Percentiles rank a stretch among this genome's conserved stretches.
These are phyloP conservation scores for Linepithema humile DNA, from an alignment of 1,140 invertebrate genomes.

Conservation along the genomic window DNA sequence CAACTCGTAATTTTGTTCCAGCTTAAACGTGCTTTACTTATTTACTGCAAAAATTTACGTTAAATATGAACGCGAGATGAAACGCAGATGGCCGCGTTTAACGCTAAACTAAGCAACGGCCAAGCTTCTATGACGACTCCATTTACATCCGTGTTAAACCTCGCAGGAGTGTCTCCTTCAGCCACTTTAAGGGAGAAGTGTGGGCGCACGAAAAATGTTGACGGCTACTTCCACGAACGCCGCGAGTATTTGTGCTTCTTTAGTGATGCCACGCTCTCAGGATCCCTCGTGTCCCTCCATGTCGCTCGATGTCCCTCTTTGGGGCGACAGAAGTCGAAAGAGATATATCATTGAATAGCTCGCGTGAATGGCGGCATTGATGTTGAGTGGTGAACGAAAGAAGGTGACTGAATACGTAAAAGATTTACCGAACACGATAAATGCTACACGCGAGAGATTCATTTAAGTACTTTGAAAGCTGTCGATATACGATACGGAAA, in stretches of 20 bases:
- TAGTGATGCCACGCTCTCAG: neutral
- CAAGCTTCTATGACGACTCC: conserved; percentile 15
- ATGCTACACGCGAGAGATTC: neutral
- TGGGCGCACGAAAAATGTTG: conserved; percentile 48
- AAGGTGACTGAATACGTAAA: neutral
- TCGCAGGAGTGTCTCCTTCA: conserved; percentile 12
- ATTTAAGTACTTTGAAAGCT: neutral
- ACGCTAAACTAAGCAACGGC: conserved; percentile 21
- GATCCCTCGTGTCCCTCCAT: conserved; percentile 1
- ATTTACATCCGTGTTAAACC: conserved; percentile 53
- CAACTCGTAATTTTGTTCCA: no score
- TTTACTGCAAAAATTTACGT: neutral
- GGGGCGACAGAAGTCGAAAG: neutral
- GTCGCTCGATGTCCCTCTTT: conserved; percentile 15
- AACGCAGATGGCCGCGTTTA: conserved; percentile 10
- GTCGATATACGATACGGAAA: neutral
- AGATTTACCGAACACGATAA: neutral
- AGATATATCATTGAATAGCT: neutral
- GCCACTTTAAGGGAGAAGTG: neutral
- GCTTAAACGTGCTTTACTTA: neutral
- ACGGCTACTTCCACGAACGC: conserved; percentile 1
- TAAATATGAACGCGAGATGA: neutral
- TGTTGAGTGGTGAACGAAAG: neutral
- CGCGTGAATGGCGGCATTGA: neutral
- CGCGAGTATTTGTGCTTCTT: conserved; percentile 56